Evolutionary conservation across 1,140 invertebrate species (phyloP).

Genomic region (Ceratina calcarata): DNA sequence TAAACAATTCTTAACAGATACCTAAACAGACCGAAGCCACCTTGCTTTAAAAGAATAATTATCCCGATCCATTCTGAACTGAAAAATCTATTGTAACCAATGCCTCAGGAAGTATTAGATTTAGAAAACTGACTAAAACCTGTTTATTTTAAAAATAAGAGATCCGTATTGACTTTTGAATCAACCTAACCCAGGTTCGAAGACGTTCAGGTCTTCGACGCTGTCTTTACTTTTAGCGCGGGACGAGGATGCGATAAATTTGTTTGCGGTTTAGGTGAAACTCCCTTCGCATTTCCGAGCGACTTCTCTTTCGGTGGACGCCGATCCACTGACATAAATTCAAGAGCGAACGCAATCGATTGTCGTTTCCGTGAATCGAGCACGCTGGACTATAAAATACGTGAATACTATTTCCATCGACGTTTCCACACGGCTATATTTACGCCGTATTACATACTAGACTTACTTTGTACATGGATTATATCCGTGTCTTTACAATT

Average conservation of each 20-base stretch:
- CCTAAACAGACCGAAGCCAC: too few relatives aligned
- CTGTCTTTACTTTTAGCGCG: background rate
- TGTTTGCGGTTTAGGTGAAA: constrained; percentile 14
- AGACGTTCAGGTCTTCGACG: background rate
- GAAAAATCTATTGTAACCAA: too few relatives aligned
- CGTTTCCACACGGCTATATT: constrained; percentile 1
- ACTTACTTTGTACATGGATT: background rate
- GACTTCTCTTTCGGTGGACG: background rate
- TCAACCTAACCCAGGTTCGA: too few relatives aligned
- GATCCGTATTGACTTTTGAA: too few relatives aligned
- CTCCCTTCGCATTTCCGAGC: background rate
- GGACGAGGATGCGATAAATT: constrained; percentile 25
- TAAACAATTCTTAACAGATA: too few relatives aligned
- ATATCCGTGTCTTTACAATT: too few relatives aligned
- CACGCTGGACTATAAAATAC: background rate
- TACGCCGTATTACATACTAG: background rate
- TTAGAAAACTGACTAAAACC: too few relatives aligned
- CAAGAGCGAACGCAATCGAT: constrained; percentile 12
- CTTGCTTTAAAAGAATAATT: too few relatives aligned
- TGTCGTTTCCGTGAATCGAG: background rate
- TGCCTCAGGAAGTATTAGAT: background rate
- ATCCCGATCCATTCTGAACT: too few relatives aligned
- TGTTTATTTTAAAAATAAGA: too few relatives aligned
- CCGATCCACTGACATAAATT: constrained; percentile 12
- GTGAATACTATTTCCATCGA: constrained; percentile 19